phyloP scores from a whole-genome alignment of 2,888 invertebrate genomes.

The Nephrotoma appendiculata region DNA sequence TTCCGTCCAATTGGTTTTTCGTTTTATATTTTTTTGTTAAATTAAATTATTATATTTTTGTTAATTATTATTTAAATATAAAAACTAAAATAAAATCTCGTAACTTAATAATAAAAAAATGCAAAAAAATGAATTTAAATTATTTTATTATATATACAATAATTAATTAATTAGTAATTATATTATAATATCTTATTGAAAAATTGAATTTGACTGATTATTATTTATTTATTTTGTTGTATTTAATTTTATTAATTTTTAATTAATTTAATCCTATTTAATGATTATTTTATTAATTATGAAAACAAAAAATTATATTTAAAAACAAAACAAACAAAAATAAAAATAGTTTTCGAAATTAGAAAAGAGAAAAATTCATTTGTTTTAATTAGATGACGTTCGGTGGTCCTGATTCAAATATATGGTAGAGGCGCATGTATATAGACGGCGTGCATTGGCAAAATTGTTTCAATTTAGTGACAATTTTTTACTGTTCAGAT shows the following conservation, averaged over 20 bases:
- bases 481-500: background rate
- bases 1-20: background rate
- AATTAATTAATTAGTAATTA: background rate
- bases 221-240: background rate
- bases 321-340: background rate
- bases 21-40: background rate
- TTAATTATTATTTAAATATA: background rate
- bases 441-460: background rate
- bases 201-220: background rate
- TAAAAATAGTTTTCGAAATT: background rate
- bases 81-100: background rate
- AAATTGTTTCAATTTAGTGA: background rate
- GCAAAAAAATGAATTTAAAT: background rate
- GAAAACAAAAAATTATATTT: background rate
- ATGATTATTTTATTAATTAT: background rate
- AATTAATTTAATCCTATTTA: background rate
- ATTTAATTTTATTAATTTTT: background rate
- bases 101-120: background rate
- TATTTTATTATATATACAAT: background rate
- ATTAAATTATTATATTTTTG: background rate
- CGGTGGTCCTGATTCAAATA: background rate
- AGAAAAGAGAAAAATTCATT: background rate
- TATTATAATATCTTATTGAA: background rate
- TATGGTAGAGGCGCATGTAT: background rate
- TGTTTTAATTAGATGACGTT: background rate